Evolutionary conservation across 2,888 invertebrate genomes (phyloP), one percentile per base, ranked within the genome.

Genomic region (Amblyjoppa fuscipennis): DNA sequence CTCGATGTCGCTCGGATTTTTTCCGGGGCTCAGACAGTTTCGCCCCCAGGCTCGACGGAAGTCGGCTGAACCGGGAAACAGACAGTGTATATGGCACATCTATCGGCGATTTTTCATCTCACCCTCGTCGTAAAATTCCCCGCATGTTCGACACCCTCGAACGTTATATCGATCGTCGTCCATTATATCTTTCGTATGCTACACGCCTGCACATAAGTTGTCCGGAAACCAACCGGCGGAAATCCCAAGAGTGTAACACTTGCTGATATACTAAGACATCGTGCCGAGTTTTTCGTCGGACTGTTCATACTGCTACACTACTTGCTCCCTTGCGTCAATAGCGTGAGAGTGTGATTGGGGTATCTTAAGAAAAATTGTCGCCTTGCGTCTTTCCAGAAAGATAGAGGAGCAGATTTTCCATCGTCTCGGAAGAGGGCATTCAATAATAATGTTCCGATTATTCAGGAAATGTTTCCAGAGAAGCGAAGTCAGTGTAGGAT

Each of bases 51-150:
- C 56, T 28, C 3, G 9, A 11, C 56, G 25, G 25, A 3, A 28
- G 45, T 0, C 56, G 28, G 28, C 56, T 28, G 28, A 59, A 59
- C 56, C 11, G 28, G 3, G 16, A 41, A 51, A 25, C 20, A 11
- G 45, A 41, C 4, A 38, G n/a, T 61, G 11, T 64, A 31, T 0
- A 13, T 49, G 64, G 20, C 31, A 64, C 34, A 64, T 75, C 31
- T 49, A 56, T 75, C 49, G 64, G 45, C 34, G 31, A 64, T 64
- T 75, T 75, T 75, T 49, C 31, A 75, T 64, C 75, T 34, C 64
- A 34, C 11, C 20, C 38, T 11, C 20, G 56, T 56, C 25, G 56
- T 34, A 38, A 34, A 34, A 53, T 25, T 2, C 53, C 13, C 25
- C 2, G 13, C 38, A 31, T 16, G 34, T 34, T 64, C 64, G 64